A percentile compares a stretch with the other conserved stretches of the same genome.
Conservation (phyloP, 2,113 vertebrate species). For the Pterocles burchelli region DNA sequence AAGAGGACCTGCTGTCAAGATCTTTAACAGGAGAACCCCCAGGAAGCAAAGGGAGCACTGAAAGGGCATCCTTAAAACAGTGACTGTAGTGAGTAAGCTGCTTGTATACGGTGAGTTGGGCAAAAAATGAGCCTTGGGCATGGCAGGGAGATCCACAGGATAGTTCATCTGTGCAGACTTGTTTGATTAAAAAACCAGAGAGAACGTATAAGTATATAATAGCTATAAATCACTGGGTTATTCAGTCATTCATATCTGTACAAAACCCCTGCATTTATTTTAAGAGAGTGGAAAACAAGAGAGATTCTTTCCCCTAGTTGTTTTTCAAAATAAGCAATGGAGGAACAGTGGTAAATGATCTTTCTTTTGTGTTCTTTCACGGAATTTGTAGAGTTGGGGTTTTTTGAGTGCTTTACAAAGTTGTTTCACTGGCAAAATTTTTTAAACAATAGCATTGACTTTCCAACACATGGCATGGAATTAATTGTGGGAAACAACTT, state of each 20-base stretch:
- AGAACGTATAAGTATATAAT: slow-evolving; percentile 40
- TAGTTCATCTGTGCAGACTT: background rate
- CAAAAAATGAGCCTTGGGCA: background rate
- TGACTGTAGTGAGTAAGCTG: background rate
- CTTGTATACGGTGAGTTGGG: background rate
- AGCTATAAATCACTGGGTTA: slow-evolving; percentile 30
- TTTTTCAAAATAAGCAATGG: background rate
- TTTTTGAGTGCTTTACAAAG: background rate
- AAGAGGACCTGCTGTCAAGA: background rate
- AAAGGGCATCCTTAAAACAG: background rate
- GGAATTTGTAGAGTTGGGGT: background rate
- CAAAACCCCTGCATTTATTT: slow-evolving; percentile 11
- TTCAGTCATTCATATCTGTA: slow-evolving; percentile 37
- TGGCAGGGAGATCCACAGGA: background rate
- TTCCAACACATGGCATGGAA: background rate
- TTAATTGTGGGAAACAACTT: background rate
- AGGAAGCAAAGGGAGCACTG: background rate
- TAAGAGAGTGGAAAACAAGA: slow-evolving; percentile 6
- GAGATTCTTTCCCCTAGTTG: background rate
- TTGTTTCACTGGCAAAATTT: background rate
- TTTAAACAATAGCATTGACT: background rate
- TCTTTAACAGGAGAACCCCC: background rate
- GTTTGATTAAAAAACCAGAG: background rate
- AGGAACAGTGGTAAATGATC: background rate
- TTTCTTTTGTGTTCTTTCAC: background rate